These are phyloP conservation scores for Pteropus rufus DNA, from an alignment of 2,797 vertebrate genomes.

Conservation along the genomic window DNA sequence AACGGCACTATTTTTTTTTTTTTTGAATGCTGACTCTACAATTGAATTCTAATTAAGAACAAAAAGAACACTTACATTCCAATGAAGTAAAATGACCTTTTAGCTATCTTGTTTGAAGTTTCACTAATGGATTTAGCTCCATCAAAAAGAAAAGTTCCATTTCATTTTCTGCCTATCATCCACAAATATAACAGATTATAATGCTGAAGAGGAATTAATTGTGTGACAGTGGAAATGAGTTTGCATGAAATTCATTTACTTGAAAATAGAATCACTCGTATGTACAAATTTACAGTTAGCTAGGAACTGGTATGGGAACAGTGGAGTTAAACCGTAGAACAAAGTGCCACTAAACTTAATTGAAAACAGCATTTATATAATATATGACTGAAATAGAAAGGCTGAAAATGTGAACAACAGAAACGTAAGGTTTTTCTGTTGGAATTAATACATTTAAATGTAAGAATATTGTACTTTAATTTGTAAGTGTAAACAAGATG, in stretches of 20 bases:
- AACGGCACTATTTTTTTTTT: background rate
- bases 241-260: conserved; percentile 70
- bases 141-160: conserved; percentile 58
- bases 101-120: conserved; percentile 52
- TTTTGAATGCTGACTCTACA: conserved; percentile 49
- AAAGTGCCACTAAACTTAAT: background rate
- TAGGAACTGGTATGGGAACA: background rate
- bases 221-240: conserved; percentile 29
- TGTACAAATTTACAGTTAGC: conserved; percentile 42
- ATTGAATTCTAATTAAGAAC: conserved; percentile 47
- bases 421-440: conserved; percentile 34
- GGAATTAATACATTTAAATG: background rate
- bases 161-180: conserved; percentile 68
- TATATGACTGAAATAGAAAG: background rate
- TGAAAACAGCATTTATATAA: background rate
- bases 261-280: conserved; percentile 51
- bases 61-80: conserved; percentile 30
- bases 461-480: background rate
- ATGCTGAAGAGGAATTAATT: conserved; percentile 40
- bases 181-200: conserved; percentile 35
- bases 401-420: background rate
- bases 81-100: conserved; percentile 66
- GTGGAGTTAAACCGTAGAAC: background rate
- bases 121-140: conserved; percentile 67
- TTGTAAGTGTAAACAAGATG: background rate